phyloP scores from a whole-genome alignment of 2,888 invertebrate species.

The Drosophila leonis region DNA sequence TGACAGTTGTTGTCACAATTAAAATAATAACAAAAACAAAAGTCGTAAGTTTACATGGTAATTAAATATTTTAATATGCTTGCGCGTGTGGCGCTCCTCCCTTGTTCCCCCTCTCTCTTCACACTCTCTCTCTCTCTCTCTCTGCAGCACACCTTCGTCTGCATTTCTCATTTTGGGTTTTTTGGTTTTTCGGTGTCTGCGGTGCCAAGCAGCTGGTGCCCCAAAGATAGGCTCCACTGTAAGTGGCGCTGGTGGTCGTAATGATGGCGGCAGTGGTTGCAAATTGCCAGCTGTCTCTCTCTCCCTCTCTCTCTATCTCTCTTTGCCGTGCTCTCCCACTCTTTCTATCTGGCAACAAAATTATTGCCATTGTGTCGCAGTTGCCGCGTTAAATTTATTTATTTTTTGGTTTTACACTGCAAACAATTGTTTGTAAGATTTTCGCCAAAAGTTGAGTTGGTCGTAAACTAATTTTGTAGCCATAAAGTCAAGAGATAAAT shows the following conservation, averaged over 20 bases:
- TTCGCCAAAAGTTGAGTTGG: not conserved
- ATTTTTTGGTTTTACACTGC: constrained; percentile 35
- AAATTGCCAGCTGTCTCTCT: constrained; percentile 62
- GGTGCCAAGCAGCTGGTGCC: constrained; percentile 52
- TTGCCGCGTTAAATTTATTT: constrained; percentile 46
- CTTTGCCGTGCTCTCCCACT: not conserved
- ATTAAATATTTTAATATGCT: constrained; percentile 83
- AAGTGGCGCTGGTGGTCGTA: constrained; percentile 38
- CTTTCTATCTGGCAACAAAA: constrained; percentile 35
- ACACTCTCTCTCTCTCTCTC: not conserved
- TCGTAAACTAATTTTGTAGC: constrained; percentile 19
- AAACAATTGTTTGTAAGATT: constrained; percentile 24
- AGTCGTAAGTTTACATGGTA: constrained; percentile 82
- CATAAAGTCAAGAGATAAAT: constrained; percentile 16
- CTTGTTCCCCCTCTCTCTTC: not conserved
- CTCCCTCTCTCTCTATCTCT: not conserved
- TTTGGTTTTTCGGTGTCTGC: constrained; percentile 51
- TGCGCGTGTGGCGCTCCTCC: constrained; percentile 15
- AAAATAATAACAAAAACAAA: constrained; percentile 80
- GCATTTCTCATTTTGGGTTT: constrained; percentile 54
- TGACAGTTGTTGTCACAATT: constrained; percentile 82
- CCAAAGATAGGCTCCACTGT: constrained; percentile 35
- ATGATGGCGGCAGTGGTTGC: constrained; percentile 62
- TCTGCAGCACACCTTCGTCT: constrained; percentile 21
- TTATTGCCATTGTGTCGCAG: constrained; percentile 56